These are phyloP conservation scores for Cheilosia scutellata DNA, from an alignment of 2,888 invertebrate species.

Conservation along the genomic window DNA sequence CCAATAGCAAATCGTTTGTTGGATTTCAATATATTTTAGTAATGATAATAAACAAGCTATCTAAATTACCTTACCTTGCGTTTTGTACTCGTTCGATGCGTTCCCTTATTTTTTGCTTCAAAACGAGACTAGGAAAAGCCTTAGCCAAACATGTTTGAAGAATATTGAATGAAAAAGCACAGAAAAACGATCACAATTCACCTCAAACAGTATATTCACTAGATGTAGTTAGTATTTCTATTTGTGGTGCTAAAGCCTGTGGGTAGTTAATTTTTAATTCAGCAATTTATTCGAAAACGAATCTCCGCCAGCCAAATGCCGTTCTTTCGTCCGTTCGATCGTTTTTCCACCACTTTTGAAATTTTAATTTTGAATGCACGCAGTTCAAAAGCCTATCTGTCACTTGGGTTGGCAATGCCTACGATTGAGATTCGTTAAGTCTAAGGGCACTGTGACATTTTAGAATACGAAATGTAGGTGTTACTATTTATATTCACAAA, in stretches of 20 bases:
- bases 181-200: slow-evolving; percentile 45
- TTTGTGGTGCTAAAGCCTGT: neutral
- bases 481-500: too few relatives aligned
- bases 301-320: slow-evolving; percentile 57
- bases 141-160: slow-evolving; percentile 46
- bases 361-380: slow-evolving; percentile 61
- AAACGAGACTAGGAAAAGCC: slow-evolving; percentile 2
- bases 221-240: slow-evolving; percentile 2
- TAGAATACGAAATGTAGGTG: too few relatives aligned
- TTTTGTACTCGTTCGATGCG: neutral
- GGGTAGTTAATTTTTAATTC: slow-evolving; percentile 5
- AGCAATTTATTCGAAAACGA: slow-evolving; percentile 18
- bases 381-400: slow-evolving; percentile 35
- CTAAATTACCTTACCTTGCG: slow-evolving; percentile 46
- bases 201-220: slow-evolving; percentile 2
- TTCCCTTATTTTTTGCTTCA: slow-evolving; percentile 11
- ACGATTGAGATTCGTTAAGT: slow-evolving; percentile 42
- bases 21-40: neutral
- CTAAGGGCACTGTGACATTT: slow-evolving; percentile 28
- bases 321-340: slow-evolving; percentile 73
- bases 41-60: too few relatives aligned
- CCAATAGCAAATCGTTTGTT: neutral
- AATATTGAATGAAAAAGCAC: slow-evolving; percentile 19
- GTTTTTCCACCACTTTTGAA: slow-evolving; percentile 69
- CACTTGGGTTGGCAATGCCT: slow-evolving; percentile 64